Base-by-base conservation (phyloP, 2,888 invertebrate species). In the Hypomecis punctinalis region DNA sequence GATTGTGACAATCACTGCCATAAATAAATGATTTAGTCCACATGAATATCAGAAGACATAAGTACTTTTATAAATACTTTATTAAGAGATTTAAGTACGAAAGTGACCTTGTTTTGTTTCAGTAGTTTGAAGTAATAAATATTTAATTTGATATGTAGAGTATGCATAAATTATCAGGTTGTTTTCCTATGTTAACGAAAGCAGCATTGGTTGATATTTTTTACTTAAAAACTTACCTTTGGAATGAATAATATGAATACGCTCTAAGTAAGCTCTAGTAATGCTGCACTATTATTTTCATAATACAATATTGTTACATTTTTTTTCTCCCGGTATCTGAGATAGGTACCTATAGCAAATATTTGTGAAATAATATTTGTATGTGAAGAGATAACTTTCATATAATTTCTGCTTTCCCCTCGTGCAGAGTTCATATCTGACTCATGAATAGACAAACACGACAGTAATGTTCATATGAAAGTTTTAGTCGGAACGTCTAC, bases 391-490 rank as follows among this genome's bases (percentile, higher is more conserved):
- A 55, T 47, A 42, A 33, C 9, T 52, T 37, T 56, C 40, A 56
- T 56, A 56, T 37, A 10, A 52, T 53, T 61, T 55, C 48, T 55
- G 39, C 43, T 55, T 47, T 61, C 47, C 54, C 42, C 48, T 61
- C 35, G 39, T 42, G 45, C 43, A 13, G 51, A 52, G 49, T 56
- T 61, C 61, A 61, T 56, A 49, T 46, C 52, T 46, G 49, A 9
- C 39, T 49, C 52, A 46, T 42, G 57, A 63, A 57, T 42, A 57
- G 49, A 60, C 55, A 64, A 58, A 57, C 53, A 47, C 65, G 61
- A 57, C 62, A 69, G 58, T 67, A 68, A 68, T 69, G 69, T 68
- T 66, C 67, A 68, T 71, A 73, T 73, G 68, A 69, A 71, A 71
- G 64, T 69, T 72, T 61, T 43, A 64, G 59, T 42, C 23, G 60